A percentile compares a stretch with the other conserved stretches of the same genome.
Evolutionary conservation across 2,888 invertebrate species (phyloP).

Genomic region (Hyposoter didymator): DNA sequence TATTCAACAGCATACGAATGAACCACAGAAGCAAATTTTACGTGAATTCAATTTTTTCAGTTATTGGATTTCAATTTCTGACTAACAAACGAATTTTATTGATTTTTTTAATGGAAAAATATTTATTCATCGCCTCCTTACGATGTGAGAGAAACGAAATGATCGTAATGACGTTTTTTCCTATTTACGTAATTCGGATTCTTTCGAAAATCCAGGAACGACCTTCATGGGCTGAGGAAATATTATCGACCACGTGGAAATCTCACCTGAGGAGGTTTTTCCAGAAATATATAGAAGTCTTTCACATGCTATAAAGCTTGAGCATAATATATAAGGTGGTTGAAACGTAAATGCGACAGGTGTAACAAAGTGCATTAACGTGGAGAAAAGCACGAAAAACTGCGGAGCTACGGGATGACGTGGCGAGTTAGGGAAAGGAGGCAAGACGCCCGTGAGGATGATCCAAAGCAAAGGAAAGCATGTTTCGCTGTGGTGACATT

Average conservation of each 20-base stretch:
- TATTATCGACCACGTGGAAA: conserved; percentile 1
- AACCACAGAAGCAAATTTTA: not conserved
- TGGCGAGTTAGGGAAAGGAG: not conserved
- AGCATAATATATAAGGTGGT: conserved; percentile 31
- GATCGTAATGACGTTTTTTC: not conserved
- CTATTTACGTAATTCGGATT: not conserved
- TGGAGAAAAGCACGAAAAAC: conserved; percentile 68
- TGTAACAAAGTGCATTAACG: conserved; percentile 75
- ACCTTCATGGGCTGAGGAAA: not conserved
- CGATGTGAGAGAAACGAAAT: not conserved
- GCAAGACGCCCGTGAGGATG: not conserved
- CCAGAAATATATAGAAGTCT: conserved; percentile 16
- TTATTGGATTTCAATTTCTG: not conserved
- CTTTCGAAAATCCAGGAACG: not conserved
- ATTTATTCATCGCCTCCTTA: not conserved
- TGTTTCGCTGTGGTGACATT: conserved; percentile 58
- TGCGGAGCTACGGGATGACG: conserved; percentile 21
- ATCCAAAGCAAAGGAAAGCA: conserved; percentile 28
- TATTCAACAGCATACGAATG: not conserved
- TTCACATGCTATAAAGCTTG: conserved; percentile 15
- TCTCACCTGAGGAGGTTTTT: not conserved
- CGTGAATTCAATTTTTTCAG: not conserved
- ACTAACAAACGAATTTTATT: not conserved
- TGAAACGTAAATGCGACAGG: conserved; percentile 69
- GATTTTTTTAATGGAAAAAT: not conserved